phyloP scores from a whole-genome alignment of 2,888 invertebrate species.

The Metellina segmentata region DNA sequence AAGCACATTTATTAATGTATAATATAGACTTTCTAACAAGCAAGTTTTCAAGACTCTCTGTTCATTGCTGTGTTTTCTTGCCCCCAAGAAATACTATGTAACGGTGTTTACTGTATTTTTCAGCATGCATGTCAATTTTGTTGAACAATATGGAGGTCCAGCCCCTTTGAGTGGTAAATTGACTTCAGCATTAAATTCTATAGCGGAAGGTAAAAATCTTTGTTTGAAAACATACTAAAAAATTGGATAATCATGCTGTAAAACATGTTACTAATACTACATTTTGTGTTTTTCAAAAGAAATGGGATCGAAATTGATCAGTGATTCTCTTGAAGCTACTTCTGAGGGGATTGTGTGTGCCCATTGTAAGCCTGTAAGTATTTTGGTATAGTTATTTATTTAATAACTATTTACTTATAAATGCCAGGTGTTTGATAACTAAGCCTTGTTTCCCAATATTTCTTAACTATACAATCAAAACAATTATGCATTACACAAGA shows the following conservation, averaged over 20 bases:
- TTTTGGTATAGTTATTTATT: not conserved
- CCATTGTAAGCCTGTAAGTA: slow-evolving; percentile 69
- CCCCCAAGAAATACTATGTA: too few species aligned
- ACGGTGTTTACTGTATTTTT: not conserved
- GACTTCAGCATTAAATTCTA: slow-evolving; percentile 35
- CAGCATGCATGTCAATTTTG: slow-evolving; percentile 63
- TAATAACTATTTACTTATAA: not conserved
- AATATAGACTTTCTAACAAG: not conserved
- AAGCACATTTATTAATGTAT: not conserved
- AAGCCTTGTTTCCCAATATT: too few species aligned
- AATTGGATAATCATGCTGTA: too few species aligned
- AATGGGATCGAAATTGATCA: slow-evolving; percentile 54
- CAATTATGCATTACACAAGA: too few species aligned
- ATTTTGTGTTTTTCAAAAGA: slow-evolving; percentile 44
- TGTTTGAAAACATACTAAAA: not conserved
- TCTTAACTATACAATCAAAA: too few species aligned
- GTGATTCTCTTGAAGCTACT: slow-evolving; percentile 55
- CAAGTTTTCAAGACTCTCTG: not conserved
- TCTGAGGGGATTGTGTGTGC: slow-evolving; percentile 41
- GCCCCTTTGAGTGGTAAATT: slow-evolving; percentile 24
- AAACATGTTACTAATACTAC: not conserved
- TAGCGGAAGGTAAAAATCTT: slow-evolving; percentile 49
- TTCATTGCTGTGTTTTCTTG: not conserved
- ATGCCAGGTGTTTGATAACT: too few species aligned
- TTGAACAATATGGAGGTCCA: slow-evolving; percentile 37